Evolutionary conservation across 1,140 invertebrate genomes (phyloP), one percentile per base, ranked within the genome.

Genomic region (Trichonephila inaurata): DNA sequence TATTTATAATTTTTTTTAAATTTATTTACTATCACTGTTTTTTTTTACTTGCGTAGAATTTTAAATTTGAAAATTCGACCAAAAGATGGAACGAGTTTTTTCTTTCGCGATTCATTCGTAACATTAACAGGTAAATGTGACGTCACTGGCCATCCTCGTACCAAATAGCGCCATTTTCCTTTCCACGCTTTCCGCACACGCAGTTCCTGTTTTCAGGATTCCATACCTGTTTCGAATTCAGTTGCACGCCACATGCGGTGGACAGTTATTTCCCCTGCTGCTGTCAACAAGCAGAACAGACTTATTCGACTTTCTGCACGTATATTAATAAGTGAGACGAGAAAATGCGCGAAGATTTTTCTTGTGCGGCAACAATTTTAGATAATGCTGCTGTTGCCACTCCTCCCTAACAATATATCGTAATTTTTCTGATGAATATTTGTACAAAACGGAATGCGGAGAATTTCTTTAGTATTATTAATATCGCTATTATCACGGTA

Each of bases 161-260:
- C 58, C 28, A 64, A 85, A 92, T 40, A 82, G 33, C 66, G 88
- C 64, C 88, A 72, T 89, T 85, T 85, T 92, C 62, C 51, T 85
- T 81, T 61, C 81, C 82, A 92, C 90, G 82, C 90, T 60, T 85
- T 85, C 60, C 81, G 81, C 82, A 51, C 90, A 82, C 89, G 81
- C 61, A 85, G 90, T 92, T 92, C 90, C 90, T 92, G 90, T 92
- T 92, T 92, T 92, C 90, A 91, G 89, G 77, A 28, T 92, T 92
- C 90, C 77, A 92, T 85, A 89, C 88, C 88, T 89, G 88, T 89
- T 89, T 77, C n/a, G 88, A 58, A 77, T 89, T 92, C 89, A 40
- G 69, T 62, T 82, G 8, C 33, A 85, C 18, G 21, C n/a, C 24
- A 40, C 51, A 81, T 58, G 72, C 28, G 72, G 33, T 51, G 33